Evolutionary conservation across 2,888 invertebrate species (phyloP), one percentile per base, ranked within the genome.

Genomic region (Aphidoletes aphidimyza): DNA sequence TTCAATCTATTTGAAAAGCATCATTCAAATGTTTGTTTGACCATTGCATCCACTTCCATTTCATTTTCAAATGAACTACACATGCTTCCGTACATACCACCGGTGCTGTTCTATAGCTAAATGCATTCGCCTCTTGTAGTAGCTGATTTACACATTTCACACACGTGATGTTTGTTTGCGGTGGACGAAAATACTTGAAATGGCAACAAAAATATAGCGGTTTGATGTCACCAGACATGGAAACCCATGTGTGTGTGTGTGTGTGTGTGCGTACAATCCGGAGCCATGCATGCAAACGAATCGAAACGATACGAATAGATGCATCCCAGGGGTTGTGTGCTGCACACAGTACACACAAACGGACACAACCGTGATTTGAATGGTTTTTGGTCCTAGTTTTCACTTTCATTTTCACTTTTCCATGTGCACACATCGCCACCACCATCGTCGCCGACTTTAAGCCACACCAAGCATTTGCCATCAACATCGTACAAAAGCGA

Each of bases 331-430:
- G 17, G 17, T 39, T 47, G 47, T 30, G 54, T 69, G 69, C n/a
- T 69, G 69, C n/a, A 30, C 42, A 42, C 42, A 9, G 30, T 14
- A 14, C 14, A 69, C 30, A 30, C 30, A 26, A 69, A 17, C 30
- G 69, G 69, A 69, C 30, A 34, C 30, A 30, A 54, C 11, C 11
- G 69, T 69, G 69, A 69, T 69, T 69, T 69, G 69, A 69, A 69
- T 69, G 69, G 69, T 69, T 69, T 69, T 69, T 69, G 69, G 69
- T 69, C 34, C 69, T 69, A 69, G 69, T 69, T 69, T 69, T 69
- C 69, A 69, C 69, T 69, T 69, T 69, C 69, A n/a, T 69, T 69
- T 54, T 54, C 54, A 54, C 54, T 54, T 54, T 69, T 54, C 54
- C 54, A 54, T 54, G 54, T 54, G 22, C 54, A 54, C 22, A 5